Base-by-base conservation (phyloP, 1,140 invertebrate genomes). In the Coboldia fuscipes region DNA sequence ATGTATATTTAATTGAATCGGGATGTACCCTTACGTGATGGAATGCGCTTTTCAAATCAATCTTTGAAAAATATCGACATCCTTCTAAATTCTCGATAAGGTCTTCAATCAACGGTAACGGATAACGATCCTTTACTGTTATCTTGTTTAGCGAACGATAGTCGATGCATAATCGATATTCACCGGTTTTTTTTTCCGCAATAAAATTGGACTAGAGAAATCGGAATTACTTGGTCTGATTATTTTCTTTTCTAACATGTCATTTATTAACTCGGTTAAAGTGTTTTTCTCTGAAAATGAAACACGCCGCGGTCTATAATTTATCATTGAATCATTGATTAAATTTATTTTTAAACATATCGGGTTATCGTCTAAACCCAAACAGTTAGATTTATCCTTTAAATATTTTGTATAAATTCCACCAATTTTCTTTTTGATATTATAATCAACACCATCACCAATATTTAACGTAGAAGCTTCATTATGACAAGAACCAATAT, bases 41-140 rank as follows among this genome's bases (percentile, higher is more conserved):
- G 28, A 48, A 54, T 4, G 50, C 50, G 38, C 42, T 14, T 44
- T 43, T 39, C 48, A 56, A 13, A 42, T 34, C 21, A 36, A 38
- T 35, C 27, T 39, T 7, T 36, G 50, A 51, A 13, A 49, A 42
- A 45, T 57, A 65, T 18, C 49, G 50, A 16, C 46, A 28, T 41
- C 38, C 30, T 17, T 17, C 30, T 4, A 51, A 27, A 13, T 37
- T 31, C 17, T 53, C 50, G 5, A 56, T 30, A 12, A 42, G 31
- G 33, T 54, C 50, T 3, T 55, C 50, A 12, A 53, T 54, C 5
- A 48, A 30, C 0, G 51, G 51, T 20, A 47, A 31, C 2, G 50
- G 48, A 39, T 44, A 54, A 32, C 40, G 39, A 37, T 46, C 39
- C 18, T 41, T 45, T 3, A 37, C 15, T 2, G 40, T 42, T 3